Percentiles rank a stretch among this genome's conserved stretches.
Evolutionary conservation across 2,113 vertebrate species (phyloP).

Genomic region (Tragelaphus strepsiceros): DNA sequence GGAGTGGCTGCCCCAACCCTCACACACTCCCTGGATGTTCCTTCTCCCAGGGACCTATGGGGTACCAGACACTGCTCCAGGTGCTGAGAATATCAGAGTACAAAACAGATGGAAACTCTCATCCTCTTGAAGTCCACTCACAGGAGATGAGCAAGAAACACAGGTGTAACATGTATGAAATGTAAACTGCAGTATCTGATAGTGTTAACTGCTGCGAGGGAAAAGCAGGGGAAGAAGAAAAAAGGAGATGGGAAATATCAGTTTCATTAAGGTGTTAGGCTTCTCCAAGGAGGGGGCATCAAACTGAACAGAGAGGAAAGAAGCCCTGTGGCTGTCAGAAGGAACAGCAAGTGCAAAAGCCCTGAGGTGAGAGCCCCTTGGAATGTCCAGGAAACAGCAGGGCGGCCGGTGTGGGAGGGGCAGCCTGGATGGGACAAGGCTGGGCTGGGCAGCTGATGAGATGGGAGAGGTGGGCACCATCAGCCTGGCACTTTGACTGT

Average conservation of each 20-base stretch:
- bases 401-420: not conserved
- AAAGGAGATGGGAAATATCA: not conserved
- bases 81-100: not conserved
- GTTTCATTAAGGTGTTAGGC: not conserved
- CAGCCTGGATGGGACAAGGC: not conserved
- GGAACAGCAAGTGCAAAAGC: not conserved
- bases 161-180: not conserved
- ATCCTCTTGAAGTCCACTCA: not conserved
- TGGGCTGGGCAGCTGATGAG: not conserved
- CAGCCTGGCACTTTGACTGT: not conserved
- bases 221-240: not conserved
- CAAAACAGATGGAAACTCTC: not conserved
- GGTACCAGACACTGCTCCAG: not conserved
- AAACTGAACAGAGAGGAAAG: not conserved
- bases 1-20: not conserved
- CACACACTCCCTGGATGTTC: not conserved
- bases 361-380: not conserved
- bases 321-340: not conserved
- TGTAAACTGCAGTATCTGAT: not conserved
- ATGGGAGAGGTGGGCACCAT: not conserved
- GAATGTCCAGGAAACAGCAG: not conserved
- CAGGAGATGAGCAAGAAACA: not conserved
- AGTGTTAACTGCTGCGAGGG: not conserved
- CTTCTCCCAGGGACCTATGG: not conserved
- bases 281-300: not conserved